Evolutionary conservation across 2,797 vertebrate species (phyloP).

Genomic region (Rhabdomys pumilio): DNA sequence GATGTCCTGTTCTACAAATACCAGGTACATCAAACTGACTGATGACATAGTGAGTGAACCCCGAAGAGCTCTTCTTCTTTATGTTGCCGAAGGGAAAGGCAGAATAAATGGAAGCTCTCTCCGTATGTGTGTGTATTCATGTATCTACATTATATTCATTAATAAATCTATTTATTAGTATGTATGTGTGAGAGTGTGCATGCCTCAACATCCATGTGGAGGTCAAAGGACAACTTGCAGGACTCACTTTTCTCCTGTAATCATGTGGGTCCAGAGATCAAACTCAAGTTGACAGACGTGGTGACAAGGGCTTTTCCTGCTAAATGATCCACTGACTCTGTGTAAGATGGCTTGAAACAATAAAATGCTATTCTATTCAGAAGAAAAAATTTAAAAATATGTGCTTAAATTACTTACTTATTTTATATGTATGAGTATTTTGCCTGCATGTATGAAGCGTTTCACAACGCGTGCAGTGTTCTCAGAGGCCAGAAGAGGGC

Average conservation of each 20-base stretch:
- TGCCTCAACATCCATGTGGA: too few relatives aligned
- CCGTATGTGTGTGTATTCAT: not conserved
- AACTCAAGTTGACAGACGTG: not conserved
- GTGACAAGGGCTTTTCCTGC: not conserved
- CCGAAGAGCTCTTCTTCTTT: slow-evolving; percentile 14
- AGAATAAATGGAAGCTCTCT: slow-evolving; percentile 35
- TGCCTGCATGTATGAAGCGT: not conserved
- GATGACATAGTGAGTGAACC: slow-evolving; percentile 6
- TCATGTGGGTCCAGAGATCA: not conserved
- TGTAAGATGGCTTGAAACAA: slow-evolving; percentile 9
- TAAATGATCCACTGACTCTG: not conserved
- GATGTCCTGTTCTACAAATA: not conserved
- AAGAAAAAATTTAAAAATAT: slow-evolving; percentile 14
- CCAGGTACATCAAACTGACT: not conserved
- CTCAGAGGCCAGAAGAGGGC: slow-evolving; percentile 6
- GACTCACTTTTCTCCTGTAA: not conserved
- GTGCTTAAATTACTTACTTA: not conserved
- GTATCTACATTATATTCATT: not conserved
- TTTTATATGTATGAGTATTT: not conserved
- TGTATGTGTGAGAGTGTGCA: not conserved
- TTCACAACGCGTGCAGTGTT: not conserved
- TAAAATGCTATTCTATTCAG: slow-evolving; percentile 51
- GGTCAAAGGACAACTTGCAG: not conserved
- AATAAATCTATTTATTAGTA: not conserved
- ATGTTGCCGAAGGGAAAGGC: slow-evolving; percentile 2